These are phyloP conservation scores for Liasis olivaceus DNA, from an alignment of 2,797 vertebrate species.

Conservation along the genomic window DNA sequence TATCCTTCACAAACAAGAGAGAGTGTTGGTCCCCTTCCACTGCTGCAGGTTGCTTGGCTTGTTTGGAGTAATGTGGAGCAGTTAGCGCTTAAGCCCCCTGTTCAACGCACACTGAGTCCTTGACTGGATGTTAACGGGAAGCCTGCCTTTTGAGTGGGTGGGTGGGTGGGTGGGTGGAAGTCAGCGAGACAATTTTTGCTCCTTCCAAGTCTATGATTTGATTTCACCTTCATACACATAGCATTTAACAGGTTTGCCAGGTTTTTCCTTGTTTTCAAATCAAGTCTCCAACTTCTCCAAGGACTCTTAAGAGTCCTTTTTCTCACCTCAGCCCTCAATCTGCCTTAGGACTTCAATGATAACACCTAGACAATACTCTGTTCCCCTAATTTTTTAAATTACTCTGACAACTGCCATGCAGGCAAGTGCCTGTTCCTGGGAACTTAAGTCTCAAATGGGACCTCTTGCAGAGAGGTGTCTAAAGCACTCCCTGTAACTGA, in stretches of 20 bases:
- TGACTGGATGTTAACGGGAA: not conserved
- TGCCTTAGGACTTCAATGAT: not conserved
- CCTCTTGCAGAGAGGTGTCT: not conserved
- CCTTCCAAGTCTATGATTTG: not conserved
- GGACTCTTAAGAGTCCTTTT: not conserved
- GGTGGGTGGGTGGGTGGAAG: constrained; percentile 7
- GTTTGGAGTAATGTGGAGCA: not conserved
- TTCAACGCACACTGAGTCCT: not conserved
- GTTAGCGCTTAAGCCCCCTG: not conserved
- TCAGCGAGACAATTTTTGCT: not conserved
- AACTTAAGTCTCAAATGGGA: not conserved
- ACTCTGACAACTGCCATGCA: not conserved
- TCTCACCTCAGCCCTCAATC: not conserved
- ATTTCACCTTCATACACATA: not conserved
- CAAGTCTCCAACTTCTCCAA: not conserved
- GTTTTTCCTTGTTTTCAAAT: constrained; percentile 3
- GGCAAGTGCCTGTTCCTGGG: not conserved
- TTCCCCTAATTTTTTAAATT: not conserved
- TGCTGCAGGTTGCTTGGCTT: not conserved
- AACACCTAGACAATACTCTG: fast-evolving
- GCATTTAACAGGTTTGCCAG: not conserved
- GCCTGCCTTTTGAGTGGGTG: not conserved
- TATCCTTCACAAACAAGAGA: fast-evolving
- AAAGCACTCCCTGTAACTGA: not conserved
- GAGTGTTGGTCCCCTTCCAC: not conserved